Evolutionary conservation across 2,113 vertebrate genomes (phyloP), one percentile per base, ranked within the genome.

Genomic region (Litocranius walleri): DNA sequence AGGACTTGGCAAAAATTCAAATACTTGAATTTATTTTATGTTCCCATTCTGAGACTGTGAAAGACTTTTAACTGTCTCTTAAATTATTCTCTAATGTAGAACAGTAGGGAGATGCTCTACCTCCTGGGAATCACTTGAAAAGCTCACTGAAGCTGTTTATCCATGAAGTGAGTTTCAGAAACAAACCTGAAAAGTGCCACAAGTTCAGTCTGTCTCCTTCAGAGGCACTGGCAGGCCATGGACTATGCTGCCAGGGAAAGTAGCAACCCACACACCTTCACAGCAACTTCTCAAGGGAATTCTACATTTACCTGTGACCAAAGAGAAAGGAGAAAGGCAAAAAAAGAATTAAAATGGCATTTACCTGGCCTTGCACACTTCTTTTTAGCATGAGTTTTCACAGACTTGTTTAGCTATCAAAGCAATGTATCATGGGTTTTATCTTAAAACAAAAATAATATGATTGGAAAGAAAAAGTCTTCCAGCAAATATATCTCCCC

Each of bases 1-100:
- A 91, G 87, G 14, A 86, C 29, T 64, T 91, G 88, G 88, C 61
- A 91, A 93, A 96, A 95, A 54, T 88, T 80, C 94, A 96, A 97
- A 74, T 85, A 74, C 52, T 93, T 95, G 21, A 80, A 96, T 97
- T 95, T 90, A 93, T 88, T 91, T 96, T 95, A 64, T 96, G 84
- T 64, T 97, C 96, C 82, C 85, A n/a, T 96, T 97, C 86, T 62
- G 43, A 96, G 57, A 71, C 67, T 74, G 54, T 90, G n/a, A 97
- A 94, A 93, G 87, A 61, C 45, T 93, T 96, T 97, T 81, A 92
- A 94, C 59, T 74, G 45, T 83, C 93, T 87, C 19, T 56, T 98
- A 71, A 91, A 89, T 94, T 94, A 74, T 93, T 30, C 64, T 97
- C 50, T 95, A 88, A 94, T 93, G n/a, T 62, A 95, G 80, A 97